Evolutionary conservation across 1,140 invertebrate genomes (phyloP), one percentile per base, ranked within the genome.

Genomic region (Eumeta japonica): DNA sequence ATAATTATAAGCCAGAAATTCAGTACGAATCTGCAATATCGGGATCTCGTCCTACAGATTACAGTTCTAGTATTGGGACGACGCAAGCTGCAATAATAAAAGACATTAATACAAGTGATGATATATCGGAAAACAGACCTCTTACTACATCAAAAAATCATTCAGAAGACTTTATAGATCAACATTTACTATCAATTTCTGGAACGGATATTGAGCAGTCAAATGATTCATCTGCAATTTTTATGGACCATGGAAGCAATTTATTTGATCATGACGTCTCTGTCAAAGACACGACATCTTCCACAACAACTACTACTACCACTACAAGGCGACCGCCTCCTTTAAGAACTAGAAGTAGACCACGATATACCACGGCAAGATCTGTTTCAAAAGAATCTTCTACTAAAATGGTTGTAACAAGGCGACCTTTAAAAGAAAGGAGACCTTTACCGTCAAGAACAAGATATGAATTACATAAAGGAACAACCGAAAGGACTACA

Each of bases 401-500:
- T 11, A 65, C 62, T 17, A 58, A 48, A 40, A 44, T 53, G 15
- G 48, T 61, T n/a, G 56, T 68, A 2, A 66, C 72, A 28, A 56
- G 76, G 38, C 67, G 68, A 38, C 71, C 77, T 33, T 45, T 71
- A 10, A 58, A 70, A 52, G 73, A 75, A 55, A 62, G 75, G 17
- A 63, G 67, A 41, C 78, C 76, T 16, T 35, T 65, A 19, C 55
- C 65, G 15, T 34, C 44, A 10, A 61, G 66, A 51, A 43, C 55
- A 18, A 58, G 52, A 55, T 73, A 70, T 41, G 76, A 77, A 55
- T 50, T 63, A 32, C 62, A 66, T 16, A 59, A 56, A 42, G 66
- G 73, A 12, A 74, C 79, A 7, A 76, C 78, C 0, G 75, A 81
- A 43, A 75, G 75, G 16, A 43, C 65, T 12, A 60, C 57, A 3